A percentile compares a stretch with the other conserved stretches of the same genome.
These are phyloP conservation scores for Litocranius walleri DNA, from an alignment of 2,113 vertebrate species.

Conservation along the genomic window DNA sequence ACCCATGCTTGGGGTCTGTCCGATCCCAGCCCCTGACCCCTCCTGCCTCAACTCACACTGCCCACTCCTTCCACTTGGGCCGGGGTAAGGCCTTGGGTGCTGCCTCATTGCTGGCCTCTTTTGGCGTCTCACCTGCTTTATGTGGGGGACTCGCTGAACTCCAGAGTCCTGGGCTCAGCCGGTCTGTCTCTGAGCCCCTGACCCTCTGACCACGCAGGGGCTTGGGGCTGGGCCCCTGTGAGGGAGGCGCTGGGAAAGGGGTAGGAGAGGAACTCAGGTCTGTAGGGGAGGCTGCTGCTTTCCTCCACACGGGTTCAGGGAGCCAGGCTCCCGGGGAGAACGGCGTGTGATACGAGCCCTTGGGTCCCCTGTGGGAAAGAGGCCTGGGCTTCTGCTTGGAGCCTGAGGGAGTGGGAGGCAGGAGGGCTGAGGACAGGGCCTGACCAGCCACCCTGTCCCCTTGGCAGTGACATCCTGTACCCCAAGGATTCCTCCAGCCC, in stretches of 20 bases:
- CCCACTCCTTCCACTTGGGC: rapidly evolving
- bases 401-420: too few relatives aligned
- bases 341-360: rapidly evolving
- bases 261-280: not conserved
- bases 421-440: not conserved
- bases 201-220: not conserved
- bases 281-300: not conserved
- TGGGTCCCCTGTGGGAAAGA: not conserved
- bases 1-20: not conserved
- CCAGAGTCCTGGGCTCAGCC: not conserved
- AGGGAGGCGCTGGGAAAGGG: not conserved
- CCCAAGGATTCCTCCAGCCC: constrained; percentile 96
- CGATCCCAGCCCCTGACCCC: too few relatives aligned
- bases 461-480: constrained; percentile 93
- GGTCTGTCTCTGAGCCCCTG: not conserved
- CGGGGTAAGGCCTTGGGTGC: not conserved
- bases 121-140: not conserved
- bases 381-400: not conserved
- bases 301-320: rapidly evolving
- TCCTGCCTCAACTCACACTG: not conserved
- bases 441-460: constrained; percentile 29
- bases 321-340: not conserved
- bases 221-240: not conserved
- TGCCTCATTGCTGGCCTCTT: not conserved
- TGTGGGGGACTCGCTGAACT: not conserved